Conservation (phyloP, 2,797 vertebrate species). For the Novumbra hubbsi region DNA sequence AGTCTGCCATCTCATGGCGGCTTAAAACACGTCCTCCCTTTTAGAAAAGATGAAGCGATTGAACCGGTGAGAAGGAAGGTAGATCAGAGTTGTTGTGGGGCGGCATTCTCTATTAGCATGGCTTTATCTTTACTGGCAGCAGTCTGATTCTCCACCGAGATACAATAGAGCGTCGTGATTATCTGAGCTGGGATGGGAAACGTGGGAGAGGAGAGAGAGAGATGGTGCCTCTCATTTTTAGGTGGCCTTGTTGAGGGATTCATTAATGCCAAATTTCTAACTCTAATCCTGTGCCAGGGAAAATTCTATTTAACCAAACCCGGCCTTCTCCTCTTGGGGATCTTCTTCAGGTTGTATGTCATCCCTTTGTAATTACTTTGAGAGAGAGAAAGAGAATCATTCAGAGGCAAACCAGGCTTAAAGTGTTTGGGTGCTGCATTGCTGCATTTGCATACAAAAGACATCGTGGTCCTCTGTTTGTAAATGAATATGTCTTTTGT, state of each 20-base stretch:
- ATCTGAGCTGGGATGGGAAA: neutral
- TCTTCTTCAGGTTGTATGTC: slow-evolving; percentile 38
- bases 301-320: slow-evolving; percentile 51
- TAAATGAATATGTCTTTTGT: neutral
- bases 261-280: slow-evolving; percentile 59
- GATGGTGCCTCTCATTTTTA: neutral
- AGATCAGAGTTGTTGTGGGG: slow-evolving; percentile 17
- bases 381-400: slow-evolving; percentile 10
- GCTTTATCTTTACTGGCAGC: slow-evolving; percentile 19
- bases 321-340: slow-evolving; percentile 34
- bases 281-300: slow-evolving; percentile 52
- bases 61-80: slow-evolving; percentile 11
- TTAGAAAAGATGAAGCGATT: neutral
- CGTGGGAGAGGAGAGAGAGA: neutral
- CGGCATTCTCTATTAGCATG: slow-evolving; percentile 30
- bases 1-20: neutral
- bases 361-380: slow-evolving; percentile 44
- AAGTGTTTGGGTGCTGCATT: neutral
- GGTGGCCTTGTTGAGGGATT: slow-evolving; percentile 25
- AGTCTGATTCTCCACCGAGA: slow-evolving; percentile 26
- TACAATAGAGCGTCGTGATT: slow-evolving; percentile 45
- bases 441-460: neutral
- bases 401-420: neutral
- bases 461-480: neutral
- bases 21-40: neutral